Conservation (phyloP, 2,888 invertebrate species). For the Diaprepes abbreviatus region DNA sequence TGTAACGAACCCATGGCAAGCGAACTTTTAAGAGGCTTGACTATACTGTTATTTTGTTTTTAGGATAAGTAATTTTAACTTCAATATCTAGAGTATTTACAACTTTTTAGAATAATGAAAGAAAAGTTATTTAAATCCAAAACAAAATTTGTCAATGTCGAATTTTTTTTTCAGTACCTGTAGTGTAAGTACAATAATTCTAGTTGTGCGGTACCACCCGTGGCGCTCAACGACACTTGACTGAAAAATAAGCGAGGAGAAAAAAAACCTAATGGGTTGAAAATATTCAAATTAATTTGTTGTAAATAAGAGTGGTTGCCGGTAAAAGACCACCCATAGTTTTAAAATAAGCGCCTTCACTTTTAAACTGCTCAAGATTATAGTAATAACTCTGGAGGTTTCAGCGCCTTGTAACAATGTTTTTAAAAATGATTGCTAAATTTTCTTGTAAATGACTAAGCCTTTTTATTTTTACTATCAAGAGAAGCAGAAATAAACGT, state of each 20-base stretch:
- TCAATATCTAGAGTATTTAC: too few species aligned
- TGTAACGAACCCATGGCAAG: too few species aligned
- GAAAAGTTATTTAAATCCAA: too few species aligned
- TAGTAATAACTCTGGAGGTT: constrained; percentile 35
- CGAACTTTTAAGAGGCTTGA: too few species aligned
- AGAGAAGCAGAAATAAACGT: too few species aligned
- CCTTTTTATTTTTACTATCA: too few species aligned
- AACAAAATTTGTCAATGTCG: too few species aligned
- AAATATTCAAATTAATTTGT: constrained; percentile 49
- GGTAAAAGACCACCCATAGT: constrained; percentile 46
- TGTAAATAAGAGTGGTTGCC: constrained; percentile 47
- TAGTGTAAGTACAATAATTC: constrained; percentile 8
- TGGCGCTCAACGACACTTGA: constrained; percentile 41
- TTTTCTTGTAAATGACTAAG: too few species aligned
- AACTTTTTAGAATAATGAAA: too few species aligned
- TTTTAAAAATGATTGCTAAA: constrained; percentile 13
- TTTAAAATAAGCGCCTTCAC: constrained; percentile 35
- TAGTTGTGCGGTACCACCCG: constrained; percentile 7
- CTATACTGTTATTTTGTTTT: too few species aligned
- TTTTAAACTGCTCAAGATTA: constrained; percentile 45
- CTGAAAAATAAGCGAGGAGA: constrained; percentile 39
- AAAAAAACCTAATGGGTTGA: constrained; percentile 44
- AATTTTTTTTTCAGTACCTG: too few species aligned
- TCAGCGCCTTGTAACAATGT: constrained; percentile 43
- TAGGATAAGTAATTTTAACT: too few species aligned